phyloP scores from a whole-genome alignment of 2,113 vertebrate species.

The Corynorhinus townsendii region DNA sequence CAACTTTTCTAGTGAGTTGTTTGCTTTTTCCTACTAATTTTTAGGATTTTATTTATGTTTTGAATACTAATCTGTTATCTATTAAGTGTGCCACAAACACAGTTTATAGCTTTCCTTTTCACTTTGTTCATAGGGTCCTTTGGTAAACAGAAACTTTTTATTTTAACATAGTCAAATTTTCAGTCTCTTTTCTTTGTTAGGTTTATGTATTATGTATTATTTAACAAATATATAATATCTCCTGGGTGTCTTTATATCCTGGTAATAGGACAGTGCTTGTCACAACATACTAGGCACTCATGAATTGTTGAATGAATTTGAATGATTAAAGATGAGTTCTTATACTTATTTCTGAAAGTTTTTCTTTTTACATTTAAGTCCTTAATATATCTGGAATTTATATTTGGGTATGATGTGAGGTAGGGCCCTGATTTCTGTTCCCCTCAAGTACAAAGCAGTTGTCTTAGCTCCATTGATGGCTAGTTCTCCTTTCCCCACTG shows the following conservation, averaged over 20 bases:
- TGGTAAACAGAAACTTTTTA: background rate
- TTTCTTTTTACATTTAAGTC: background rate
- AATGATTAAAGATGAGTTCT: background rate
- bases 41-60: constrained; percentile 3
- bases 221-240: background rate
- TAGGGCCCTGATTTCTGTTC: background rate
- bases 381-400: background rate
- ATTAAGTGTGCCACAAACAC: background rate
- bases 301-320: background rate
- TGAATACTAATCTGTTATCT: background rate
- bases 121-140: constrained; percentile 6
- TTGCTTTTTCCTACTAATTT: background rate
- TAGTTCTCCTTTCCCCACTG: background rate
- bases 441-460: background rate
- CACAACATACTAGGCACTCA: background rate
- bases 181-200: background rate
- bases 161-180: background rate
- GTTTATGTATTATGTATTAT: background rate
- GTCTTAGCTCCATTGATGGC: too few species aligned
- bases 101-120: background rate
- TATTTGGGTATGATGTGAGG: background rate
- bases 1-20: background rate
- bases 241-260: background rate
- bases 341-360: background rate
- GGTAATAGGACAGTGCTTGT: background rate